Conservation (phyloP, 2,888 invertebrate genomes). For the Melieria omissa region DNA sequence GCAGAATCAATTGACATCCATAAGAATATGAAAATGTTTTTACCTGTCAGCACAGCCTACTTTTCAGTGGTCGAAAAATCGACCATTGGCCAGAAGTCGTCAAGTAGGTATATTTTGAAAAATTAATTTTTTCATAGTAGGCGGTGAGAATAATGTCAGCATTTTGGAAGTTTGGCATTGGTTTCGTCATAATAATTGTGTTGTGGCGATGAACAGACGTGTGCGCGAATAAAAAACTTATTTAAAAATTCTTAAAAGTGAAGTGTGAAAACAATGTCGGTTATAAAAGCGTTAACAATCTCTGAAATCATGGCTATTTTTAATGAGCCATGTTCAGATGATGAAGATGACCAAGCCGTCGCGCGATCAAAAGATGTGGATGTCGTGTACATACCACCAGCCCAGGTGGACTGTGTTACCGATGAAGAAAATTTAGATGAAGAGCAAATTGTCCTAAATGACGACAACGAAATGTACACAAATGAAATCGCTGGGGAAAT, state of each 20-base stretch:
- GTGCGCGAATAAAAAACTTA: too few relatives aligned
- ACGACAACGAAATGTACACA: background rate
- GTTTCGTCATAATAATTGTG: too few relatives aligned
- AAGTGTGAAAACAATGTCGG: background rate
- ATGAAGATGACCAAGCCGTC: background rate
- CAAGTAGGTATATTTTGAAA: too few relatives aligned
- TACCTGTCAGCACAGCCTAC: too few relatives aligned
- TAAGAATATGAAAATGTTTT: too few relatives aligned
- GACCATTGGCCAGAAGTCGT: too few relatives aligned
- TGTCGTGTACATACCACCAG: constrained; percentile 24
- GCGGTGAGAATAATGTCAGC: too few relatives aligned
- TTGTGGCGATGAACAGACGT: too few relatives aligned
- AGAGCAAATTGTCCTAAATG: constrained; percentile 20
- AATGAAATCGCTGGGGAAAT: constrained; percentile 18
- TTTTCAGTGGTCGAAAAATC: too few relatives aligned
- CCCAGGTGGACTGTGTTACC: constrained; percentile 15
- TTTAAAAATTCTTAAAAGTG: background rate
- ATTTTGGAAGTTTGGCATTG: too few relatives aligned
- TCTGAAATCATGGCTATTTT: background rate
- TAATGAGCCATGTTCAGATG: constrained; percentile 15
- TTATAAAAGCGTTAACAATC: background rate
- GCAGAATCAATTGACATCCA: too few relatives aligned
- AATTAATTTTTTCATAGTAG: too few relatives aligned
- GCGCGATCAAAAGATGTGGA: constrained; percentile 1
- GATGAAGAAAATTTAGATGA: constrained; percentile 25